These are phyloP conservation scores for Zaprionus ornatus DNA, from an alignment of 1,140 invertebrate species.

Conservation along the genomic window DNA sequence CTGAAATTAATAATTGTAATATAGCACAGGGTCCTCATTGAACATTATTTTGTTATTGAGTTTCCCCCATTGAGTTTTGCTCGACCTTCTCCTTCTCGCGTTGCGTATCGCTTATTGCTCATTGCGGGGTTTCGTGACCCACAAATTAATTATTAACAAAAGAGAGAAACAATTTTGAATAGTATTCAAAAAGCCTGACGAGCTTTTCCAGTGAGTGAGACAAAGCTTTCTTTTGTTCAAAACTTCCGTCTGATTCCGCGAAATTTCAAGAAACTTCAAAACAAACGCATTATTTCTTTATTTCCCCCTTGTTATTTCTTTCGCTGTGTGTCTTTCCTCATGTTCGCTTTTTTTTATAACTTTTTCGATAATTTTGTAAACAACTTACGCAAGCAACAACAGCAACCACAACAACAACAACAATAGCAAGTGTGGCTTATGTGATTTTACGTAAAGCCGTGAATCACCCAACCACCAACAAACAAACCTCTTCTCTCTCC, in stretches of 20 bases:
- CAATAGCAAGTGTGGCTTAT: constrained; percentile 56
- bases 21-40: constrained; percentile 68
- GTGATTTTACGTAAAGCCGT: constrained; percentile 71
- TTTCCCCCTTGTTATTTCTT: constrained; percentile 14
- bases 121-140: constrained; percentile 50
- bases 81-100: neutral
- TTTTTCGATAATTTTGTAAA: constrained; percentile 67
- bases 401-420: constrained; percentile 39
- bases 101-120: neutral
- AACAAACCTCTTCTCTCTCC: constrained; percentile 31
- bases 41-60: constrained; percentile 18
- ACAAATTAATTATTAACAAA: constrained; percentile 36
- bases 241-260: constrained; percentile 17
- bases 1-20: constrained; percentile 71
- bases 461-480: constrained; percentile 60
- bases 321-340: constrained; percentile 44
- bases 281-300: constrained; percentile 44
- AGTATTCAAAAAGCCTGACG: neutral
- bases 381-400: constrained; percentile 74
- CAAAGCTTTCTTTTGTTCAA: constrained; percentile 57
- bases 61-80: neutral
- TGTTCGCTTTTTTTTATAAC: constrained; percentile 8
- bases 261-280: constrained; percentile 58
- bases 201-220: constrained; percentile 2
- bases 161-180: constrained; percentile 33